phyloP scores from a whole-genome alignment of 2,113 vertebrate genomes.

The Callionymus lyra region DNA sequence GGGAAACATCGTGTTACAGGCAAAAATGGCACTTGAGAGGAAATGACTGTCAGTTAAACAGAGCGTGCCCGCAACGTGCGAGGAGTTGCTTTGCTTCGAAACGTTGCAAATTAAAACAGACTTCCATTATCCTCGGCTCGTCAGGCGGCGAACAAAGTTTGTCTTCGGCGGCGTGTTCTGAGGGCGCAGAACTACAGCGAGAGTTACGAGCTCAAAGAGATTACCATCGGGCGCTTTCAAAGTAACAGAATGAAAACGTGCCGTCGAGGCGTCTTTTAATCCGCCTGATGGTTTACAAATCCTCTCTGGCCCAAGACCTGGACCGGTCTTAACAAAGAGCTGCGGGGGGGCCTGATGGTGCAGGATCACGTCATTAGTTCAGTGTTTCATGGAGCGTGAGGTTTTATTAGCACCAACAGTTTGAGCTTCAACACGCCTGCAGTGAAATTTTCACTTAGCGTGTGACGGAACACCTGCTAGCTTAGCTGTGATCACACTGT shows the following conservation, averaged over 20 bases:
- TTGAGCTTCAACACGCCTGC: conserved; percentile 10
- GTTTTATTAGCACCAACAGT: conserved; percentile 10
- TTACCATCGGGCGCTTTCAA: conserved; percentile 10
- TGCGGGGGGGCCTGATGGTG: conserved; percentile 3
- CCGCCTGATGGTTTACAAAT: conserved; percentile 28
- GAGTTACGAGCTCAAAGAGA: conserved; percentile 12
- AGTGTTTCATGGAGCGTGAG: conserved; percentile 8
- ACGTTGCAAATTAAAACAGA: too few relatives aligned
- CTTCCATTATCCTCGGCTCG: too few relatives aligned
- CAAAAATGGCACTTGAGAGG: too few relatives aligned
- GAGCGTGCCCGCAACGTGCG: too few relatives aligned
- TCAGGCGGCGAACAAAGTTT: too few relatives aligned
- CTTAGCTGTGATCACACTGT: conserved; percentile 36
- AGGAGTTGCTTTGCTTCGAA: too few relatives aligned
- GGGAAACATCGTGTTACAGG: too few relatives aligned
- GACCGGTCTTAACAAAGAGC: conserved; percentile 10
- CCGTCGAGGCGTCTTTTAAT: conserved; percentile 17
- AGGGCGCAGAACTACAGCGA: too few relatives aligned
- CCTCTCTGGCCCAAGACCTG: conserved; percentile 19
- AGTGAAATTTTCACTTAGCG: conserved; percentile 11
- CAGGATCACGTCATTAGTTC: conserved; percentile 14
- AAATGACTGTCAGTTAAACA: too few relatives aligned
- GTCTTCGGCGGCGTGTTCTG: too few relatives aligned
- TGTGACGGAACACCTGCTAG: conserved; percentile 9
- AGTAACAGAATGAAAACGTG: conserved; percentile 20